Evolutionary conservation across 2,888 invertebrate species (phyloP).

Genomic region (Eremobia ochroleuca): DNA sequence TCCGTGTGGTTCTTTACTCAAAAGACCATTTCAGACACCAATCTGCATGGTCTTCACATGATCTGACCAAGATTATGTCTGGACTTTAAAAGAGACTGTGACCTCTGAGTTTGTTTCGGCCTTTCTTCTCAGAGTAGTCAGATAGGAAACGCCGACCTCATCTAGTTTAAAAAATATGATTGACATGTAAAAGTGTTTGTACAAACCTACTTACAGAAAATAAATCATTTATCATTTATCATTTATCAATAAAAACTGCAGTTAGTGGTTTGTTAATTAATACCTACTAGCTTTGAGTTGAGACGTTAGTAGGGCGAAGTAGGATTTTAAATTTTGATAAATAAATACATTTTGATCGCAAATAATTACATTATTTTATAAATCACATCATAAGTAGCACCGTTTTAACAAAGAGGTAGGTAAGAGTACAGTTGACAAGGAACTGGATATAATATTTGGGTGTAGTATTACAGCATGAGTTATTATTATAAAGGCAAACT

Average conservation of each 20-base stretch:
- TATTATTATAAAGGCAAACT: not conserved
- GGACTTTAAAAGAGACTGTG: no score
- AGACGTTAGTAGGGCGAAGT: not conserved
- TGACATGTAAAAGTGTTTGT: no score
- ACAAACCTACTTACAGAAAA: no score
- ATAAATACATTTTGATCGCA: not conserved
- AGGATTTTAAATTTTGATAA: not conserved
- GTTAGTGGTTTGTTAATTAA: constrained; percentile 47
- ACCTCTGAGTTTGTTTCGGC: no score
- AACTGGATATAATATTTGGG: not conserved
- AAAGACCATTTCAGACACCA: no score
- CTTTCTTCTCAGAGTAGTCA: no score
- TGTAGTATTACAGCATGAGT: constrained; percentile 2
- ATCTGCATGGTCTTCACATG: no score
- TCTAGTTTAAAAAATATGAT: no score
- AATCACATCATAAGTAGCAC: not conserved
- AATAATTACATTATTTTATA: not conserved
- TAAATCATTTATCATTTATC: no score
- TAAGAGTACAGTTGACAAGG: not conserved
- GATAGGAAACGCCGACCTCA: no score
- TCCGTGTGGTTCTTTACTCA: no score
- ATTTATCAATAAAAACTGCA: constrained; percentile 54
- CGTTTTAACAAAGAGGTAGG: not conserved
- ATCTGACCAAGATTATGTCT: no score
- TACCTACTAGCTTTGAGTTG: constrained; percentile 22